Evolutionary conservation across 2,888 invertebrate genomes (phyloP).

Genomic region (Hemaris fuciformis): DNA sequence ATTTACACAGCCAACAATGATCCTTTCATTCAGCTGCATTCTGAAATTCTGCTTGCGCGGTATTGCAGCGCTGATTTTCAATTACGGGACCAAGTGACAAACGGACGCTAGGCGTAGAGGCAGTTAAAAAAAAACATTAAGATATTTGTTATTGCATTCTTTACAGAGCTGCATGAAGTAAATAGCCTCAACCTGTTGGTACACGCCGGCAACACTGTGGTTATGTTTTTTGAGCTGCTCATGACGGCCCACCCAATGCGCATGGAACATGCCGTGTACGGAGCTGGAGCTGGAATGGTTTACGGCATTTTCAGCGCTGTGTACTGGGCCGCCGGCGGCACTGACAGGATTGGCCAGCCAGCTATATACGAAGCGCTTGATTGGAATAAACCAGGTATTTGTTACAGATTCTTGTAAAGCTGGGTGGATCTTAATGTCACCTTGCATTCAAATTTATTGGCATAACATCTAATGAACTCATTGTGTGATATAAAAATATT

Average conservation of each 20-base stretch:
- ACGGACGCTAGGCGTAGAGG: no score
- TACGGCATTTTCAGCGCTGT: conserved; percentile 77
- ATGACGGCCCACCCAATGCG: conserved; percentile 88
- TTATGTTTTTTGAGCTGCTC: conserved; percentile 87
- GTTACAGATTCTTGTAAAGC: neutral
- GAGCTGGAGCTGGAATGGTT: conserved; percentile 80
- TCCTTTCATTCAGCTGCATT: no score
- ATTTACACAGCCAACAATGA: no score
- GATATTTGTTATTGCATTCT: no score
- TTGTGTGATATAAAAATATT: no score
- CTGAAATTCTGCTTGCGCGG: no score
- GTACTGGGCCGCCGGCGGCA: conserved; percentile 73
- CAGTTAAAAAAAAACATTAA: no score
- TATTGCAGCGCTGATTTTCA: no score
- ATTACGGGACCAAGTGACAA: no score
- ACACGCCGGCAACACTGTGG: conserved; percentile 88
- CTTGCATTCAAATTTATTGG: no score
- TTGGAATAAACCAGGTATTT: conserved; percentile 84
- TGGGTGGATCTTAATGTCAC: no score
- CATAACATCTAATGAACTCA: no score
- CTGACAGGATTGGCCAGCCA: conserved; percentile 77
- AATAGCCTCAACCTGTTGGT: conserved; percentile 86
- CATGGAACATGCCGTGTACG: conserved; percentile 84
- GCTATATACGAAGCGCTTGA: conserved; percentile 89
- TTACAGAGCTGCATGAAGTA: conserved; percentile 81